Percentiles rank a stretch among this genome's conserved stretches.
Evolutionary conservation across 1,140 invertebrate species (phyloP).

Genomic region (Scaptomyza pallida): DNA sequence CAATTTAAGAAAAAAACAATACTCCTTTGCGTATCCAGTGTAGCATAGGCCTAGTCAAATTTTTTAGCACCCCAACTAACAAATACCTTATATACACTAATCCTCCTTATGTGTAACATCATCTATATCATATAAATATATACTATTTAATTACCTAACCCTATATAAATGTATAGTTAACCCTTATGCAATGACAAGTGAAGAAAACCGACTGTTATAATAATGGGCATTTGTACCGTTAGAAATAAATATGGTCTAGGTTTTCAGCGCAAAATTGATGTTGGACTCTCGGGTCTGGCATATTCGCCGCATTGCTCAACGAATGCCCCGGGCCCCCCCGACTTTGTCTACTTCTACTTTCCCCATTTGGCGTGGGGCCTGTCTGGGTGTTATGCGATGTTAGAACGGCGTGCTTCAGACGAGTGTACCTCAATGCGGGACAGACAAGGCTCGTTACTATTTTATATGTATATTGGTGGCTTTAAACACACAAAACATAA

Average conservation of each 20-base stretch:
- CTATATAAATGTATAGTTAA: conserved; percentile 39
- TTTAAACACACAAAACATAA: conserved; percentile 19
- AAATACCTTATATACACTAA: conserved; percentile 42
- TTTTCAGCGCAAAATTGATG: conserved; percentile 83
- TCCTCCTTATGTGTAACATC: conserved; percentile 15
- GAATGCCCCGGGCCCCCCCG: conserved; percentile 46
- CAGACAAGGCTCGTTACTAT: conserved; percentile 48
- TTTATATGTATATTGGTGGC: conserved; percentile 65
- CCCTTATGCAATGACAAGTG: conserved; percentile 74
- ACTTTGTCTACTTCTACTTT: not conserved
- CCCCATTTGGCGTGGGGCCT: not conserved
- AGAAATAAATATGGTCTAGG: conserved; percentile 17
- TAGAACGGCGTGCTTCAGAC: conserved; percentile 78
- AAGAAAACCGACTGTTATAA: conserved; percentile 54
- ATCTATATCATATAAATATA: conserved; percentile 25
- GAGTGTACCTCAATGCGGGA: conserved; percentile 80
- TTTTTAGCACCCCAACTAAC: conserved; percentile 43
- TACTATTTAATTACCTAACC: conserved; percentile 32
- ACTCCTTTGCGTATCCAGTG: conserved; percentile 32
- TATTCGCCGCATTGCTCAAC: conserved; percentile 66
- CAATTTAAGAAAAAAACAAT: not conserved
- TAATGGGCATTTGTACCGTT: conserved; percentile 5
- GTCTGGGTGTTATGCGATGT: conserved; percentile 51
- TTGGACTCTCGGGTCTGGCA: conserved; percentile 82
- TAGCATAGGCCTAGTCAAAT: conserved; percentile 62